Percentiles rank a stretch among this genome's conserved stretches.
Conservation (phyloP, 2,113 vertebrate species). For the Beaufortia kweichowensis region DNA sequence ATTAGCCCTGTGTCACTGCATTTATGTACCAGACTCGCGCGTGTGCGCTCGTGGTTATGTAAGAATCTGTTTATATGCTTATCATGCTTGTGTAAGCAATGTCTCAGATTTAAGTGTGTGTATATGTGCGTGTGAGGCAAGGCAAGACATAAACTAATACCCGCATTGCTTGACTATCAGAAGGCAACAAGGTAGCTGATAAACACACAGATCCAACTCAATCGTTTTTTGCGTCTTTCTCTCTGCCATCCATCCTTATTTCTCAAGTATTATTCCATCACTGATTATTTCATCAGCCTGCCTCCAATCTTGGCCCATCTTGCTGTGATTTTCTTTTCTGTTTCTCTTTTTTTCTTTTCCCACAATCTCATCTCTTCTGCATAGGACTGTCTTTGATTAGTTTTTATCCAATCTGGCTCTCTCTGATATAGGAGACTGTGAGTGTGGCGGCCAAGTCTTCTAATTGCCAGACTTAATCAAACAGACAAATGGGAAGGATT, state of each 20-base stretch:
- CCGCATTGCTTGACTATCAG: constrained; percentile 53
- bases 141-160: constrained; percentile 34
- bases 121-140: neutral
- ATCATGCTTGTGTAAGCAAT: constrained; percentile 26
- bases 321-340: constrained; percentile 60
- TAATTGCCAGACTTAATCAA: constrained; percentile 77
- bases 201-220: constrained; percentile 22
- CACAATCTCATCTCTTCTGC: constrained; percentile 25
- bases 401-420: constrained; percentile 67
- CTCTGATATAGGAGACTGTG: constrained; percentile 52
- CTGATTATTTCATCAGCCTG: constrained; percentile 55
- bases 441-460: constrained; percentile 55
- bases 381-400: constrained; percentile 62
- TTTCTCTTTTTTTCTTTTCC: constrained; percentile 9
- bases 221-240: neutral
- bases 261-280: constrained; percentile 55
- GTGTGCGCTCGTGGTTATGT: constrained; percentile 43
- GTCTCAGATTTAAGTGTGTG: neutral
- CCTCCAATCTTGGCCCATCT: constrained; percentile 47
- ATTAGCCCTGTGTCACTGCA: constrained; percentile 47
- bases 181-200: constrained; percentile 37
- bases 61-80: constrained; percentile 43
- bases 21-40: constrained; percentile 23
- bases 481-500: constrained; percentile 70
- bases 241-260: constrained; percentile 4